A percentile compares a stretch with the other conserved stretches of the same genome.
Conservation (phyloP, 23 tunicate genomes). For the Corella eumyota region DNA sequence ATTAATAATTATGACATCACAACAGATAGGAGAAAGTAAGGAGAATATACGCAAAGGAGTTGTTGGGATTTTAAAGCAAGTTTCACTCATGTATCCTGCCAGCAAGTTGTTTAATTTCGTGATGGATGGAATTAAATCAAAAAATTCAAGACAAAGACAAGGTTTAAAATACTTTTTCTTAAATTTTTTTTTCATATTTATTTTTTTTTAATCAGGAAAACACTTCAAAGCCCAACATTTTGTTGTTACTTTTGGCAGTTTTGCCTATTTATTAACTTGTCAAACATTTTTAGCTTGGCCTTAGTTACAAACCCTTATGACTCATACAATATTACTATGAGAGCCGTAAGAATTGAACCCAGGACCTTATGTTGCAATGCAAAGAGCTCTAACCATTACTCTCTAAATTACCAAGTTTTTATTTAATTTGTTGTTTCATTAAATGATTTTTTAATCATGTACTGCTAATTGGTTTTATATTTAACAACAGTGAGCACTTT, state of each 20-base stretch:
- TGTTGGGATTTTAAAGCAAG: conserved; percentile 51
- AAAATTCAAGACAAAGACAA: conserved; percentile 76
- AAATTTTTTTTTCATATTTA: background rate
- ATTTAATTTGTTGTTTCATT: too few relatives aligned
- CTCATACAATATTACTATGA: too few relatives aligned
- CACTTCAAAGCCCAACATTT: too few relatives aligned
- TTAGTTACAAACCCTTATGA: background rate
- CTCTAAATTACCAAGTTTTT: too few relatives aligned
- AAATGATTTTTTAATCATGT: too few relatives aligned
- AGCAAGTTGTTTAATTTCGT: conserved; percentile 56
- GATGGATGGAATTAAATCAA: conserved; percentile 78
- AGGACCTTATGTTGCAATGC: too few relatives aligned
- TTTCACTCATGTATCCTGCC: conserved; percentile 44
- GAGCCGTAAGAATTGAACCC: too few relatives aligned
- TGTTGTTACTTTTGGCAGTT: background rate
- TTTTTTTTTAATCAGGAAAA: background rate
- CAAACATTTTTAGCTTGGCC: background rate
- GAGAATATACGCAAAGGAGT: conserved; percentile 82
- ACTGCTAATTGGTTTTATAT: background rate
- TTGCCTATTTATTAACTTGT: background rate
- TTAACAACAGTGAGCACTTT: too few relatives aligned
- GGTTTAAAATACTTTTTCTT: conserved; percentile 10
- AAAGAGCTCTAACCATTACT: too few relatives aligned
- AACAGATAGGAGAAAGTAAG: conserved; percentile 75
- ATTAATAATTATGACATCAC: background rate